phyloP scores from a whole-genome alignment of 2,888 invertebrate genomes.

The Sesamia inferens region DNA sequence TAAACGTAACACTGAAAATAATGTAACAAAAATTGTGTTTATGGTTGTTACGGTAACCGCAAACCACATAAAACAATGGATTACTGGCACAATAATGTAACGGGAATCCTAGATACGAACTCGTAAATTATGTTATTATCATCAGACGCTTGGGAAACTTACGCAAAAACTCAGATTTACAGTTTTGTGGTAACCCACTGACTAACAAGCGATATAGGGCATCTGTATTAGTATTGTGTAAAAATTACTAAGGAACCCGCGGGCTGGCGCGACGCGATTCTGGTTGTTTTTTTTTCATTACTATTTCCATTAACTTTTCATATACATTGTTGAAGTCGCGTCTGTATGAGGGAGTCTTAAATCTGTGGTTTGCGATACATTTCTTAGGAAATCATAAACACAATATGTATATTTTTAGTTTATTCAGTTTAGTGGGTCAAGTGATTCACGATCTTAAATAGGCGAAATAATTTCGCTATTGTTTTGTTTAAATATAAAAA shows the following conservation, averaged over 20 bases:
- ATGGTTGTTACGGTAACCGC: conserved; percentile 32
- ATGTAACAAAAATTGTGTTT: conserved; percentile 36
- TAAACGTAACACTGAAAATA: conserved; percentile 11
- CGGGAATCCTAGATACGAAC: conserved; percentile 48
- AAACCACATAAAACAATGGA: conserved; percentile 43
- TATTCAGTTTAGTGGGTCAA: conserved; percentile 15
- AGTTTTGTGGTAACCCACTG: conserved; percentile 60
- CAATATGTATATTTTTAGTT: conserved; percentile 58
- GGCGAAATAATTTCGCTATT: background rate
- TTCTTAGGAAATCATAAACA: conserved; percentile 65
- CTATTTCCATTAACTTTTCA: too few species aligned
- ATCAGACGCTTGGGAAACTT: conserved; percentile 49
- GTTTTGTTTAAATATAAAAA: conserved; percentile 22
- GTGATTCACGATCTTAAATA: conserved; percentile 19
- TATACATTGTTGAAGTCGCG: too few species aligned
- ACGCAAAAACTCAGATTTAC: conserved; percentile 52
- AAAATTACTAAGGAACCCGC: conserved; percentile 23
- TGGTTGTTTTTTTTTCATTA: too few species aligned
- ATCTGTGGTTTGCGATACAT: conserved; percentile 52
- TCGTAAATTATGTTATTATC: conserved; percentile 54
- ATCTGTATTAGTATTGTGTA: conserved; percentile 57
- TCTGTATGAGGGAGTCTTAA: background rate
- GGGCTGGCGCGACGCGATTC: too few species aligned
- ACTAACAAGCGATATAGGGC: conserved; percentile 56
- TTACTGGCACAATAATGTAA: conserved; percentile 47